Percentiles rank a stretch among this genome's conserved stretches.
Conservation (phyloP, 2,113 vertebrate genomes). For the Peucedramus taeniatus region DNA sequence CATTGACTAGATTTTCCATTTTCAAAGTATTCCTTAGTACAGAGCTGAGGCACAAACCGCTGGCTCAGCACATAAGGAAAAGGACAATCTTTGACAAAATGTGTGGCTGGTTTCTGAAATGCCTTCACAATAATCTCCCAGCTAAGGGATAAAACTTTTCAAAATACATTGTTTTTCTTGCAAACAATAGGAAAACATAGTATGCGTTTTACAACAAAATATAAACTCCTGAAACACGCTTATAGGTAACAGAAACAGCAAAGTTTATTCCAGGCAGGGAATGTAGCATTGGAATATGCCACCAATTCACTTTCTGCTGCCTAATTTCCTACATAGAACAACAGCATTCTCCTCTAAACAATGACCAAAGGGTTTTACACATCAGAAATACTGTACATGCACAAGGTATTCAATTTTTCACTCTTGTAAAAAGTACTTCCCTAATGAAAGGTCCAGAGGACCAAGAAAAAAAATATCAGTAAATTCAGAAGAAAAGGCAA, state of each 20-base stretch:
- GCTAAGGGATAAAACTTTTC: not conserved
- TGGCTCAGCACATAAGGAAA: not conserved
- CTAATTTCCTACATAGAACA: not conserved
- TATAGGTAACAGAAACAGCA: not conserved
- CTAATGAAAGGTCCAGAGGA: not conserved
- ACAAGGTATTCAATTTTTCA: not conserved
- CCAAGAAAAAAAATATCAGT: not conserved
- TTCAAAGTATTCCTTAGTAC: not conserved
- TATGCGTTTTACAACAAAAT: not conserved
- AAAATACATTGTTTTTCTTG: not conserved
- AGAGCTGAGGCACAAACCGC: rapidly evolving
- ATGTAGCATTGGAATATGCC: not conserved
- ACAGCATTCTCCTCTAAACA: not conserved
- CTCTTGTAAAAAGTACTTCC: not conserved
- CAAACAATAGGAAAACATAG: not conserved
- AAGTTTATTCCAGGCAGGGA: not conserved
- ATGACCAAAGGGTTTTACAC: not conserved
- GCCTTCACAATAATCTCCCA: not conserved
- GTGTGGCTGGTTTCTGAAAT: not conserved
- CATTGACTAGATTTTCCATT: not conserved
- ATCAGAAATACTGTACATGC: not conserved
- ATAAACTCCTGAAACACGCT: not conserved
- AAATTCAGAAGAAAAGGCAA: not conserved
- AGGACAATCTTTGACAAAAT: not conserved
- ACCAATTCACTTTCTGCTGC: not conserved